These are phyloP conservation scores for Echiichthys vipera DNA, from an alignment of 2,797 vertebrate genomes.

Conservation along the genomic window DNA sequence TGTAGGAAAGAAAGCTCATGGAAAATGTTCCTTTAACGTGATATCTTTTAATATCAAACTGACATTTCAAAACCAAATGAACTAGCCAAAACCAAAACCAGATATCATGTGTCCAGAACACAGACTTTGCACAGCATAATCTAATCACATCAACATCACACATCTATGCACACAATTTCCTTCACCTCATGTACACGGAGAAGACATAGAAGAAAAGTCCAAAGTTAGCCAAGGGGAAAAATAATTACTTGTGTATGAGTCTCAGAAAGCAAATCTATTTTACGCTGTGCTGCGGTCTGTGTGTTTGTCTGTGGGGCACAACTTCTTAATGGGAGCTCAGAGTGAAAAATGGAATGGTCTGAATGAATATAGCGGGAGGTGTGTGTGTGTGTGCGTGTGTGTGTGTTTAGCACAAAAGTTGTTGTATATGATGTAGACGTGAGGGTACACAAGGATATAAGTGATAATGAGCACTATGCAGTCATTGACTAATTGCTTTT, in stretches of 20 bases:
- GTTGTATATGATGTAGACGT: not conserved
- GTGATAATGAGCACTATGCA: conserved; percentile 33
- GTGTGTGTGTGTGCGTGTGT: conserved; percentile 17
- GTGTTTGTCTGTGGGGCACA: conserved; percentile 56
- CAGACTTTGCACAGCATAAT: not conserved
- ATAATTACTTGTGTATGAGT: conserved; percentile 57
- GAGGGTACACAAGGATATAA: not conserved
- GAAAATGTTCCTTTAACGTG: not conserved
- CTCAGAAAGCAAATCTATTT: conserved; percentile 55
- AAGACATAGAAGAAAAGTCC: conserved; percentile 36
- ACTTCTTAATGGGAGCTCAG: conserved; percentile 43
- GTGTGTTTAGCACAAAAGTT: not conserved
- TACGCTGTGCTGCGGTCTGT: conserved; percentile 26
- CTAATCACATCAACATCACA: conserved; percentile 24
- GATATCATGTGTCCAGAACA: not conserved
- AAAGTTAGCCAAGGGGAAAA: conserved; percentile 33
- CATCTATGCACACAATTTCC: not conserved
- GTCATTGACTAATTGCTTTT: conserved; percentile 46
- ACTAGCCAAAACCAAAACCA: not conserved
- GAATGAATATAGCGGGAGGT: conserved; percentile 2
- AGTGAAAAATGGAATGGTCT: conserved; percentile 51
- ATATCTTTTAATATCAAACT: not conserved
- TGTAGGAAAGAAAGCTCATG: not conserved
- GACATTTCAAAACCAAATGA: not conserved
- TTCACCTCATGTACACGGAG: not conserved